phyloP scores from a whole-genome alignment of 2,113 vertebrate species.

The Strix aluco region DNA sequence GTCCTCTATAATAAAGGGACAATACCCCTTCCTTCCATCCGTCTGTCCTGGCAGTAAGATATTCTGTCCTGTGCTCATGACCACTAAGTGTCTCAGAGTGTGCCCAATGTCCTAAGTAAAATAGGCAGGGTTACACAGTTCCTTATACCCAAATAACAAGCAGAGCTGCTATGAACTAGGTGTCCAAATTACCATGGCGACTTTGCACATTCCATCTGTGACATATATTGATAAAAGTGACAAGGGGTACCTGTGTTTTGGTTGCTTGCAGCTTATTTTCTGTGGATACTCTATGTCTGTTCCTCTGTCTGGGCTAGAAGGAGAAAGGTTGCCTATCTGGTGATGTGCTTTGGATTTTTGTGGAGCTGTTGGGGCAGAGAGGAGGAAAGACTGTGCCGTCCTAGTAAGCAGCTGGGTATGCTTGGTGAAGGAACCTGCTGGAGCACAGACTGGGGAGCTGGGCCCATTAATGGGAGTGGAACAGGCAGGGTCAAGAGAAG shows the following conservation, averaged over 20 bases:
- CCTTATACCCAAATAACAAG: neutral
- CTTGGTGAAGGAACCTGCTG: neutral
- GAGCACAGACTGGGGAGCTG: neutral
- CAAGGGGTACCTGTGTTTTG: fast-evolving
- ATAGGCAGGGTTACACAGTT: neutral
- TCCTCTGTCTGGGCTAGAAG: neutral
- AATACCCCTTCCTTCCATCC: neutral
- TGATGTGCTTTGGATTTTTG: neutral
- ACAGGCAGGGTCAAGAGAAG: neutral
- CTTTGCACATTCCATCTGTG: neutral
- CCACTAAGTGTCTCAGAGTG: neutral
- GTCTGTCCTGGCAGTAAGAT: neutral
- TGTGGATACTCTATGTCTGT: fast-evolving
- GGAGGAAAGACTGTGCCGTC: neutral
- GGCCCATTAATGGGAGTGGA: fast-evolving
- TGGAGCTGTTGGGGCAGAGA: neutral
- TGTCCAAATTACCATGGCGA: neutral
- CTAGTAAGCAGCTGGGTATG: neutral
- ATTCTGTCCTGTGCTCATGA: neutral
- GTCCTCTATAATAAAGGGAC: neutral
- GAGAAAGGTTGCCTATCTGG: neutral
- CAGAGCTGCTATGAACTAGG: neutral
- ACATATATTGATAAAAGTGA: neutral
- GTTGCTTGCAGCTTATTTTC: neutral
- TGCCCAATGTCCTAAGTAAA: neutral